Percentiles rank a stretch among this genome's conserved stretches.
Evolutionary conservation across 2,113 vertebrate genomes (phyloP).

Genomic region (Physeter macrocephalus): DNA sequence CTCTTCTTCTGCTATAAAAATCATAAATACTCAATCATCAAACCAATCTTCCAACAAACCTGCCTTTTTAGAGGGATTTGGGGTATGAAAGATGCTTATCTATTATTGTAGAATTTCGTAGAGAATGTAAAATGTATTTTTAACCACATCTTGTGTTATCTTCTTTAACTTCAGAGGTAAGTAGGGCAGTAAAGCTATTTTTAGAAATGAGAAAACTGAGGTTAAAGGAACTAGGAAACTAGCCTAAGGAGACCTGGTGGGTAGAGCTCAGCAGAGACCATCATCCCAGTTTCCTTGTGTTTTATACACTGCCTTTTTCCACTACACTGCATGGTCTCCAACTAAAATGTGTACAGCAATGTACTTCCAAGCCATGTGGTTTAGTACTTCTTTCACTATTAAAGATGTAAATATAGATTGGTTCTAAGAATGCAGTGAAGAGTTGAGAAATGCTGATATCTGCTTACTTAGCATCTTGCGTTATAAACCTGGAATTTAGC

Average conservation of each 20-base stretch:
- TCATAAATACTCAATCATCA: too few relatives aligned
- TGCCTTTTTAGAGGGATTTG: background rate
- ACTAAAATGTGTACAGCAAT: background rate
- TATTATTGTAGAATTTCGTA: background rate
- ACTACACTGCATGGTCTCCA: background rate
- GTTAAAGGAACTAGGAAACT: background rate
- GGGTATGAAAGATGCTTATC: background rate
- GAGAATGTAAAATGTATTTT: background rate
- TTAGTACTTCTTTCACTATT: background rate
- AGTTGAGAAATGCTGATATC: background rate
- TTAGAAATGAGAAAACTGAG: background rate
- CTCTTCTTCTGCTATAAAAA: background rate
- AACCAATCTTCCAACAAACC: background rate
- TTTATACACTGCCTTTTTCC: background rate
- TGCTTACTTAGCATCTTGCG: background rate
- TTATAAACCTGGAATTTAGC: background rate
- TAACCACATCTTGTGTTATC: background rate
- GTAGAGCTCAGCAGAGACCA: background rate
- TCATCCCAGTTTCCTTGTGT: background rate
- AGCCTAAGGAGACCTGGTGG: background rate
- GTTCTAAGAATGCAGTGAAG: background rate
- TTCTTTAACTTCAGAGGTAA: background rate
- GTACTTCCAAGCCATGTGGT: fast-evolving
- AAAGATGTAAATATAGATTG: background rate
- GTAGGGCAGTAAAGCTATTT: background rate